These are phyloP conservation scores for Agrilus planipennis DNA, from an alignment of 1,140 invertebrate species.

Conservation along the genomic window DNA sequence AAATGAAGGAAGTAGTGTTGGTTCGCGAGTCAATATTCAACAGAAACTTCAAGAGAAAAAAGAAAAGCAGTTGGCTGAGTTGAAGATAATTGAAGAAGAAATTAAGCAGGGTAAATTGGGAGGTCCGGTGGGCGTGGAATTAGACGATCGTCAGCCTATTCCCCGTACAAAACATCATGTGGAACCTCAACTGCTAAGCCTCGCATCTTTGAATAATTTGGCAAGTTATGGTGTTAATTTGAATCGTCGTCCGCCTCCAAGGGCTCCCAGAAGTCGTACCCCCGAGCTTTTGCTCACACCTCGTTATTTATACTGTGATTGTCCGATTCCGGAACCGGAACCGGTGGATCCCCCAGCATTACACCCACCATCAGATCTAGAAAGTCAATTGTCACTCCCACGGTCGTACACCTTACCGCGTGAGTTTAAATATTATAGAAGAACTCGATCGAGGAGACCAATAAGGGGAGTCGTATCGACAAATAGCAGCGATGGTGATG, in stretches of 20 bases:
- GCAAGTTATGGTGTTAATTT: constrained; percentile 32
- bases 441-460: constrained; percentile 35
- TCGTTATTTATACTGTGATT: constrained; percentile 45
- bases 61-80: constrained; percentile 72
- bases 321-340: constrained; percentile 22
- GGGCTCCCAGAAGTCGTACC: constrained; percentile 45
- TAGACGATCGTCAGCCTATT: constrained; percentile 44
- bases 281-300: constrained; percentile 67
- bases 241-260: constrained; percentile 28
- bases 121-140: constrained; percentile 30
- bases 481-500: constrained; percentile 73
- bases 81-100: constrained; percentile 70
- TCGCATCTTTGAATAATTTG: constrained; percentile 31
- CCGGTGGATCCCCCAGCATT: constrained; percentile 18
- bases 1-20: constrained; percentile 56
- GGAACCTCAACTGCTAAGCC: constrained; percentile 32
- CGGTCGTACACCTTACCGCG: constrained; percentile 72
- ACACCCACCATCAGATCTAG: constrained; percentile 51
- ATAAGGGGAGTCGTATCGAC: constrained; percentile 60
- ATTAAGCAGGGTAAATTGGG: constrained; percentile 56
- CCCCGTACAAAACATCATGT: constrained; percentile 44
- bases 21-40: constrained; percentile 70
- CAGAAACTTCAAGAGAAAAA: constrained; percentile 82
- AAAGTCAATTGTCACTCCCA: constrained; percentile 67
- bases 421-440: constrained; percentile 70